Conservation (phyloP, 1,140 invertebrate genomes). For the Aplysia californica region DNA sequence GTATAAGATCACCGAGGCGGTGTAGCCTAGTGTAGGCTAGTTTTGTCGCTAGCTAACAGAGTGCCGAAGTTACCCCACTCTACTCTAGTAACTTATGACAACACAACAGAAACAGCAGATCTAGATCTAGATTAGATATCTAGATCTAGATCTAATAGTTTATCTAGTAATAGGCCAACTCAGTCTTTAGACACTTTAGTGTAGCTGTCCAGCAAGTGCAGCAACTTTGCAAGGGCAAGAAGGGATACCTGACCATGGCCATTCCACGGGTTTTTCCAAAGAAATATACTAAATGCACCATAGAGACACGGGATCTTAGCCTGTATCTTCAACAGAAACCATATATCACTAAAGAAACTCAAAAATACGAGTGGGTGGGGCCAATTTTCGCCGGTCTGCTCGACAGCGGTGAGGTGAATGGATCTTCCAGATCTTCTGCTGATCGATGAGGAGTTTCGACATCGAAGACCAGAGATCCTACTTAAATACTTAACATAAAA, state of each 20-base stretch:
- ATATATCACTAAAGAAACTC: too few relatives aligned
- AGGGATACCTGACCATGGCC: not conserved
- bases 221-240: too few relatives aligned
- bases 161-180: not conserved
- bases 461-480: not conserved
- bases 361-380: too few relatives aligned
- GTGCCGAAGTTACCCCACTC: not conserved
- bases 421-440: too few relatives aligned
- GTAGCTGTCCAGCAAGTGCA: not conserved
- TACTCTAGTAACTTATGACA: too few relatives aligned
- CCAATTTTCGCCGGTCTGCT: too few relatives aligned
- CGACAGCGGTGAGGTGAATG: too few relatives aligned
- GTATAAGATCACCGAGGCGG: too few relatives aligned
- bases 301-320: not conserved
- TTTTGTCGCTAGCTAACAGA: not conserved
- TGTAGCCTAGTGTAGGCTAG: not conserved
- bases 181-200: not conserved
- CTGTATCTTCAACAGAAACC: too few relatives aligned
- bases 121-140: conserved; percentile 8
- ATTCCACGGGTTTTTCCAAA: not conserved
- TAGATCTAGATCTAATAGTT: conserved; percentile 8
- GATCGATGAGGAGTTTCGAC: too few relatives aligned
- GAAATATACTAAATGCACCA: not conserved
- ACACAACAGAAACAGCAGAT: not conserved
- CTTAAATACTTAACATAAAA: not conserved